phyloP scores from a whole-genome alignment of 2,113 vertebrate species.

The Bufo bufo region DNA sequence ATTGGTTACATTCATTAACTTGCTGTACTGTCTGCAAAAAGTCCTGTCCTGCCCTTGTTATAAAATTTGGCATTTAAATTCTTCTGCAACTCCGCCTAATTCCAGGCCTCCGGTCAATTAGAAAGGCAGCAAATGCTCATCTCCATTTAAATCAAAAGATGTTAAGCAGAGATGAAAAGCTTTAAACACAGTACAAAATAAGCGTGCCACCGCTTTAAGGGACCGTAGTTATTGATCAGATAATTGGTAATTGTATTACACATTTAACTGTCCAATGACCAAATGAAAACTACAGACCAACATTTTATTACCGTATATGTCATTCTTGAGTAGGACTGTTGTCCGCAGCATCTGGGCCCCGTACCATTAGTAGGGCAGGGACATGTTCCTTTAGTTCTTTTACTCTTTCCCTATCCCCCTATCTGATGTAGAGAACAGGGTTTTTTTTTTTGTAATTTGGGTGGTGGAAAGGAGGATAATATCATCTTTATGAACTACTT shows the following conservation, averaged over 20 bases:
- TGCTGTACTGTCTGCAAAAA: background rate
- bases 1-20: background rate
- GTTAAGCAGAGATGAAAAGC: background rate
- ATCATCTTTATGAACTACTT: no score
- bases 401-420: no score
- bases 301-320: background rate
- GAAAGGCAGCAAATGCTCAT: background rate
- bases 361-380: no score
- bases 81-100: background rate
- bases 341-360: background rate
- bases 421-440: no score
- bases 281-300: background rate
- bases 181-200: background rate
- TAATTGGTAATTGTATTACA: background rate
- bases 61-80: background rate
- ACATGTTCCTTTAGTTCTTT: no score
- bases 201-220: background rate
- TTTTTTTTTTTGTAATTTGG: no score
- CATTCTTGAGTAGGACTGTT: background rate
- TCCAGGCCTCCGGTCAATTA: background rate
- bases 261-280: background rate
- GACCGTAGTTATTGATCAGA: background rate
- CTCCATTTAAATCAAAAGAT: background rate
- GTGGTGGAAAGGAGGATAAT: no score
- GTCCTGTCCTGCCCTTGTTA: background rate